These are phyloP conservation scores for Anolis carolinensis DNA, from an alignment of 2,113 vertebrate genomes.

Conservation along the genomic window DNA sequence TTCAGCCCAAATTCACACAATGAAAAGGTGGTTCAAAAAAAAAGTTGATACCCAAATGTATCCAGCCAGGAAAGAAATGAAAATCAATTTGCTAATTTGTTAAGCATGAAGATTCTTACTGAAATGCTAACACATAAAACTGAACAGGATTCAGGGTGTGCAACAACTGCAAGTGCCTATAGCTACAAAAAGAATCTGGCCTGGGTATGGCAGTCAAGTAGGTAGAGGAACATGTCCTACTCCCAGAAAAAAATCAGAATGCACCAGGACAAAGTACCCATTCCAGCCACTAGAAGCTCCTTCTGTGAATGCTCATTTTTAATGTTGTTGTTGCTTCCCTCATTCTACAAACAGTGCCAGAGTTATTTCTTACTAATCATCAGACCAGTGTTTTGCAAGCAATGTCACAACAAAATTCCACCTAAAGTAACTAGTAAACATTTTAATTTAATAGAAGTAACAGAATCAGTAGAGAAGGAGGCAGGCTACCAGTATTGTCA, in stretches of 20 bases:
- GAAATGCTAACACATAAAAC: not conserved
- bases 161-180: not conserved
- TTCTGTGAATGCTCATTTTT: not conserved
- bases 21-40: slow-evolving; percentile 31
- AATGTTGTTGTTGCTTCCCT: not conserved
- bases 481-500: no score
- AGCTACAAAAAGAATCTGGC: not conserved
- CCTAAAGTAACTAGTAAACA: not conserved
- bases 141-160: not conserved
- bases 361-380: not conserved
- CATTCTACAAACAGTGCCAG: not conserved
- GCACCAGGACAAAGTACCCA: not conserved
- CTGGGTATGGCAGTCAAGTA: not conserved
- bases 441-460: no score
- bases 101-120: slow-evolving; percentile 32
- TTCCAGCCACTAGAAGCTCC: not conserved
- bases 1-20: slow-evolving; percentile 51
- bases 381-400: not conserved
- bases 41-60: slow-evolving; percentile 34
- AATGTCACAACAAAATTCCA: not conserved
- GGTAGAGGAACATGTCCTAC: not conserved
- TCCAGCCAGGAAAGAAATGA: slow-evolving; percentile 49
- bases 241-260: not conserved
- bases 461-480: no score
- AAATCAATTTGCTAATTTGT: slow-evolving; percentile 48